phyloP scores from a whole-genome alignment of 23 tunicate genomes.

The Trididemnum miniatum region DNA sequence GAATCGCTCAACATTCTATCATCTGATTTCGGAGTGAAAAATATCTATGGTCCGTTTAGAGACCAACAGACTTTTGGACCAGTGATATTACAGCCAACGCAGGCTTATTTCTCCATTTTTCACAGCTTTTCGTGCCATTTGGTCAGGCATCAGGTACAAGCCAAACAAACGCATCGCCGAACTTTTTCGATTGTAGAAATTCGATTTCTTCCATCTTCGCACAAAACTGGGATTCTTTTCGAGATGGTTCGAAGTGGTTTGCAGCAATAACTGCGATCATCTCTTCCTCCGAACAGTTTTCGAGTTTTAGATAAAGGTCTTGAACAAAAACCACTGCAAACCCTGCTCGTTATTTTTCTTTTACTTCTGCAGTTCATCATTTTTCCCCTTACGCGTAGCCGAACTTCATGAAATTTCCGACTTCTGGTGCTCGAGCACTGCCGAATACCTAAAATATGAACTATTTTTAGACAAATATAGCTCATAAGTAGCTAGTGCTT shows the following conservation, averaged over 20 bases:
- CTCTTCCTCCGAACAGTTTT: neutral
- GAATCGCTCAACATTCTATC: no score
- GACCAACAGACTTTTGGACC: no score
- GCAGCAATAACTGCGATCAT: slow-evolving; percentile 67
- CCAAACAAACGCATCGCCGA: slow-evolving; percentile 67
- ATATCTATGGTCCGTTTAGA: no score
- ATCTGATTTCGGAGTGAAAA: no score
- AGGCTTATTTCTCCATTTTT: no score
- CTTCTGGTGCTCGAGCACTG: slow-evolving; percentile 23
- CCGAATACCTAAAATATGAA: slow-evolving; percentile 37
- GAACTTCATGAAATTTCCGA: slow-evolving; percentile 23
- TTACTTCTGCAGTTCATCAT: neutral
- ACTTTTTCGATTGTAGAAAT: slow-evolving; percentile 55
- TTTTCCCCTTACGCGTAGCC: neutral
- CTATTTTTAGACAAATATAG: neutral
- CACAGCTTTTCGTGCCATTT: no score
- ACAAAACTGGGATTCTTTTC: slow-evolving; percentile 37
- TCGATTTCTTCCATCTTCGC: slow-evolving; percentile 53
- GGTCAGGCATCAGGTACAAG: slow-evolving; percentile 56
- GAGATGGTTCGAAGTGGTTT: slow-evolving; percentile 48
- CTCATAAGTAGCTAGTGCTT: neutral
- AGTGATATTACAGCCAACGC: no score
- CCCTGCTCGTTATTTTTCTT: neutral
- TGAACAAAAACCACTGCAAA: slow-evolving; percentile 14
- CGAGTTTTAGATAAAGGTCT: neutral